Conservation (phyloP, 1,140 invertebrate species). For the Venturia canescens region DNA sequence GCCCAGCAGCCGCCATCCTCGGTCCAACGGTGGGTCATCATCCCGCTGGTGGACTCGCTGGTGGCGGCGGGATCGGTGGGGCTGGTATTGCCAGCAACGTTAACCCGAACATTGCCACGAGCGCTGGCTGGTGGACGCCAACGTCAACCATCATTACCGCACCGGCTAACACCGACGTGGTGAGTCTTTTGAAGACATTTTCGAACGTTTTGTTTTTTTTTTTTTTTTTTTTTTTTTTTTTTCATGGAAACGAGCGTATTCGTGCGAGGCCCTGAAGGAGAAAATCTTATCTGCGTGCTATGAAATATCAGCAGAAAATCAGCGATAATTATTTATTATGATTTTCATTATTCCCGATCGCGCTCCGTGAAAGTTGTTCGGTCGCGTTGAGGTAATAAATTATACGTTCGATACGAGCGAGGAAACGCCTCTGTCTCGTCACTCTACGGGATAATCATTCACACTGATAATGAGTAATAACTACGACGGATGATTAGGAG, state of each 20-base stretch:
- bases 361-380: conserved; percentile 26
- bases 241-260: neutral
- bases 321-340: conserved; percentile 5
- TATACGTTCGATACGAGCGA: conserved; percentile 24
- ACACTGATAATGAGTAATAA: conserved; percentile 56
- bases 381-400: conserved; percentile 50
- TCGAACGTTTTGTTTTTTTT: too few relatives aligned
- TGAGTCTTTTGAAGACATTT: conserved; percentile 55
- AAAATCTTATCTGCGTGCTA: too few relatives aligned
- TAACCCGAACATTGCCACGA: conserved; percentile 55
- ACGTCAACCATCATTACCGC: conserved; percentile 69
- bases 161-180: conserved; percentile 73
- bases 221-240: too few relatives aligned
- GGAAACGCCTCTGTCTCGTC: conserved; percentile 36
- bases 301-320: too few relatives aligned
- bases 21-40: conserved; percentile 58
- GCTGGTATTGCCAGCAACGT: conserved; percentile 62
- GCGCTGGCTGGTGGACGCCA: conserved; percentile 72
- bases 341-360: conserved; percentile 12
- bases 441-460: conserved; percentile 55
- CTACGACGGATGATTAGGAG: conserved; percentile 52
- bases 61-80: conserved; percentile 59
- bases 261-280: too few relatives aligned
- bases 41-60: conserved; percentile 17
- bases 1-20: conserved; percentile 64